These are phyloP conservation scores for Ephydatia muelleri DNA, from an alignment of 37 sponge, comb jelly and placozoan species.

Conservation along the genomic window DNA sequence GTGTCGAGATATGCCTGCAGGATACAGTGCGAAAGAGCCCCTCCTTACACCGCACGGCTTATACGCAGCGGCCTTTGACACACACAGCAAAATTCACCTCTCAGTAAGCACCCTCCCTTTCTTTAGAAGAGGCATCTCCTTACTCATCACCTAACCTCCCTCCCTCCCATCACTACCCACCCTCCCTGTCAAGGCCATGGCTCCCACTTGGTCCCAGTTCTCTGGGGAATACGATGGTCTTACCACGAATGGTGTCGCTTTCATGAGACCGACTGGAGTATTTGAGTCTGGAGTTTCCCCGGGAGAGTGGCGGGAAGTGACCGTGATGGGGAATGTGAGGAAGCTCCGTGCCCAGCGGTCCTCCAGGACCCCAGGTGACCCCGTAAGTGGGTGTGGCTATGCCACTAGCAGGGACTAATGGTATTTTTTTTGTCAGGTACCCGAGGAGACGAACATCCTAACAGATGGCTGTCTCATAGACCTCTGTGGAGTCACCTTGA, in stretches of 20 bases:
- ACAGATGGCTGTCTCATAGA: constrained; percentile 94
- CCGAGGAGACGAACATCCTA: constrained; percentile 83
- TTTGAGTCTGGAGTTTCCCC: constrained; percentile 84
- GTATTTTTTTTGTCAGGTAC: constrained; percentile 38
- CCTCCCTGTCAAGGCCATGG: constrained; percentile 42
- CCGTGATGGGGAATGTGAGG: constrained; percentile 77
- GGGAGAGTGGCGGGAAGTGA: constrained; percentile 85
- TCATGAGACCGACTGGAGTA: constrained; percentile 67
- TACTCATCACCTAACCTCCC: too few species aligned
- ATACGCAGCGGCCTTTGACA: constrained; percentile 90
- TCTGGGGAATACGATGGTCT: constrained; percentile 74
- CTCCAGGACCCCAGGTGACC: constrained; percentile 55
- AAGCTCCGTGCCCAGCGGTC: constrained; percentile 68
- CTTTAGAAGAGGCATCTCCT: not conserved
- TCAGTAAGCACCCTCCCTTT: constrained; percentile 59
- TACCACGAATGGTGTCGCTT: constrained; percentile 85
- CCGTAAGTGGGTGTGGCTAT: constrained; percentile 47
- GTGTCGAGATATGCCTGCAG: constrained; percentile 93
- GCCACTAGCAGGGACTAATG: not conserved
- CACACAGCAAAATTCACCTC: constrained; percentile 69
- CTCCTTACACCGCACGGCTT: constrained; percentile 86
- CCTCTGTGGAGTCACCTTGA: constrained; percentile 89
- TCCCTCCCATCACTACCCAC: not conserved
- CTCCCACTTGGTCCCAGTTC: constrained; percentile 65
- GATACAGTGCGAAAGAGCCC: constrained; percentile 80